A percentile compares a stretch with the other conserved stretches of the same genome.
phyloP scores from a whole-genome alignment of 2,113 vertebrate species.

The Aramus guarauna region DNA sequence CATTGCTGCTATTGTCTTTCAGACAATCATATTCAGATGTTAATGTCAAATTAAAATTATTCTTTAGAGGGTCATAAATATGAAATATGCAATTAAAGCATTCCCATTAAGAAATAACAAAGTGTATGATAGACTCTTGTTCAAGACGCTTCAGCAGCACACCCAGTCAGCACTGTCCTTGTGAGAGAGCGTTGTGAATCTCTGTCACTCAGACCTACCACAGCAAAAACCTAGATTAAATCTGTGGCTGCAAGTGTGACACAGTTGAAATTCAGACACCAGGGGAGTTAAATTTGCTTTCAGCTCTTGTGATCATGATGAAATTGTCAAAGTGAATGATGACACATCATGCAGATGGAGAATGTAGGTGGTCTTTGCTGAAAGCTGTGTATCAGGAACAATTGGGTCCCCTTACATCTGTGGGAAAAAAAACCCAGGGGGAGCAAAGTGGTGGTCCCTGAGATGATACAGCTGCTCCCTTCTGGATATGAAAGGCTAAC shows the following conservation, averaged over 20 bases:
- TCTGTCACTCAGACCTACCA: constrained; percentile 4
- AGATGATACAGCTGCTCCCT: background rate
- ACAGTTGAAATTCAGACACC: background rate
- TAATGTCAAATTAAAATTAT: constrained; percentile 42
- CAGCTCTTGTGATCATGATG: background rate
- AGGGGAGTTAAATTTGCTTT: background rate
- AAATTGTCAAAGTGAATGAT: constrained; percentile 1
- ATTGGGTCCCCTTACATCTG: background rate
- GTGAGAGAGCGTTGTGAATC: background rate
- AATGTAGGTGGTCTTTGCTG: background rate
- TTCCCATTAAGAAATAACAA: constrained; percentile 13
- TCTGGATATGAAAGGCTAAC: background rate
- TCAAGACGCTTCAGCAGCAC: background rate
- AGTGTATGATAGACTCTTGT: background rate
- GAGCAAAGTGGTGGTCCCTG: background rate
- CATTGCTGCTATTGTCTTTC: constrained; percentile 40
- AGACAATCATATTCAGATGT: constrained; percentile 18
- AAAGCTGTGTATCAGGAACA: background rate
- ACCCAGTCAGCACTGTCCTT: background rate
- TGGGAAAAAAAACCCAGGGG: background rate
- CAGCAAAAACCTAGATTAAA: background rate
- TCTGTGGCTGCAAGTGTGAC: background rate
- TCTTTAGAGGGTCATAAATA: constrained; percentile 54
- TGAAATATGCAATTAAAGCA: constrained; percentile 27
- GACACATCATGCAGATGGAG: background rate